Evolutionary conservation across 2,797 vertebrate species (phyloP).

Genomic region (Parotocinclus haroldoi): DNA sequence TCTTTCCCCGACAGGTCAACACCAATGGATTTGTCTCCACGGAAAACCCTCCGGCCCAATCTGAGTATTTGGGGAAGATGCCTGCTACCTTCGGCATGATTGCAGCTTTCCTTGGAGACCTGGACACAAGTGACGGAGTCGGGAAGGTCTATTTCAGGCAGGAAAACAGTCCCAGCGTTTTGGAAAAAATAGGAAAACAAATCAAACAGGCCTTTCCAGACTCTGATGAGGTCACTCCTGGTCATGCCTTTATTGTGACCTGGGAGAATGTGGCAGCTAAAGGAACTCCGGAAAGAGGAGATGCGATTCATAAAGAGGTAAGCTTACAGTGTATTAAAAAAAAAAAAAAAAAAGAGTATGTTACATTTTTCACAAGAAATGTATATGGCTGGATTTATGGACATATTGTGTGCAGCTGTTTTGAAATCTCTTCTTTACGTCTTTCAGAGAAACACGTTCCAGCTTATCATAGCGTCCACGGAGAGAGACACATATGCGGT

Average conservation of each 20-base stretch:
- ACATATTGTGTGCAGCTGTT: no score
- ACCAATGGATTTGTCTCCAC: conserved; percentile 85
- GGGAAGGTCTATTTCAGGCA: conserved; percentile 82
- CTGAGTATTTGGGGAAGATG: conserved; percentile 75
- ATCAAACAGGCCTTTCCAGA: conserved; percentile 75
- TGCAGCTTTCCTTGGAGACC: conserved; percentile 80
- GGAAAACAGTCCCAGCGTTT: conserved; percentile 66
- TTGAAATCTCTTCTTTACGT: background rate
- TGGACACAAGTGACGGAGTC: conserved; percentile 75
- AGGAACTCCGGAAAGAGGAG: conserved; percentile 53
- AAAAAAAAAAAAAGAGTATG: no score
- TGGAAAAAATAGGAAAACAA: conserved; percentile 60
- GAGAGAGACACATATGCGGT: conserved; percentile 81
- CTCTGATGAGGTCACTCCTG: conserved; percentile 59
- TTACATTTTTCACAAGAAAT: no score
- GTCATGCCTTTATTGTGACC: conserved; percentile 75
- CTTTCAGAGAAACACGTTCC: conserved; percentile 90
- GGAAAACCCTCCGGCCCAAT: conserved; percentile 64
- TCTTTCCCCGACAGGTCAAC: conserved; percentile 66
- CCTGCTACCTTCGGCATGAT: conserved; percentile 76
- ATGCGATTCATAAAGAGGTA: conserved; percentile 65
- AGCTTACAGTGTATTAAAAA: conserved; percentile 26
- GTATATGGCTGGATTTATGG: no score
- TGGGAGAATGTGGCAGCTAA: conserved; percentile 80
- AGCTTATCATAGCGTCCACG: conserved; percentile 82